Percentiles rank a stretch among this genome's conserved stretches.
Evolutionary conservation across 2,113 vertebrate genomes (phyloP).

Genomic region (Pterophyllum scalare): DNA sequence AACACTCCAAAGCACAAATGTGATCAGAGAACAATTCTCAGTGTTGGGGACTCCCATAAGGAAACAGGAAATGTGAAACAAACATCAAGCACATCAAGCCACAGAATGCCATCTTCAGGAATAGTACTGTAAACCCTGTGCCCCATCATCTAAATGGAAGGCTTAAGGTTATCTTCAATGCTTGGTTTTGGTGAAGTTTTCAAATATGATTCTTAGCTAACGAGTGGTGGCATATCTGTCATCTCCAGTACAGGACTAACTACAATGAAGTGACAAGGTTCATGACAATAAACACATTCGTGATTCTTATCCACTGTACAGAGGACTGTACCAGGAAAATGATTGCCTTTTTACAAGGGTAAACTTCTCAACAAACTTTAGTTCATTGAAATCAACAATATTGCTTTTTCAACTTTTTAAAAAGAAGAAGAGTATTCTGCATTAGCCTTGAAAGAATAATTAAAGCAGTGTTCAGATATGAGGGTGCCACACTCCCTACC

Average conservation of each 20-base stretch:
- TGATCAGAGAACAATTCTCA: neutral
- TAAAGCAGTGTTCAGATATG: neutral
- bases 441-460: neutral
- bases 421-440: neutral
- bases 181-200: neutral
- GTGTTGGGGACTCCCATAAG: neutral
- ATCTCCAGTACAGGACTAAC: neutral
- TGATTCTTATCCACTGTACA: neutral
- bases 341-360: neutral
- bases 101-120: neutral
- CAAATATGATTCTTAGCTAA: neutral
- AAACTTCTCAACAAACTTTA: neutral
- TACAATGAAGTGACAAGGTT: neutral
- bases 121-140: neutral
- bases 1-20: too few relatives aligned
- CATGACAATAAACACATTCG: neutral
- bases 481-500: fast-evolving
- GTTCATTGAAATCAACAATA: neutral
- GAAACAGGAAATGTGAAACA: neutral
- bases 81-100: neutral
- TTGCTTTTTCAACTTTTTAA: neutral
- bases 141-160: neutral
- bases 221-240: fast-evolving
- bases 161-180: neutral
- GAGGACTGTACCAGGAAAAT: fast-evolving